phyloP scores from a whole-genome alignment of 2,113 vertebrate species.

The Micromys minutus region DNA sequence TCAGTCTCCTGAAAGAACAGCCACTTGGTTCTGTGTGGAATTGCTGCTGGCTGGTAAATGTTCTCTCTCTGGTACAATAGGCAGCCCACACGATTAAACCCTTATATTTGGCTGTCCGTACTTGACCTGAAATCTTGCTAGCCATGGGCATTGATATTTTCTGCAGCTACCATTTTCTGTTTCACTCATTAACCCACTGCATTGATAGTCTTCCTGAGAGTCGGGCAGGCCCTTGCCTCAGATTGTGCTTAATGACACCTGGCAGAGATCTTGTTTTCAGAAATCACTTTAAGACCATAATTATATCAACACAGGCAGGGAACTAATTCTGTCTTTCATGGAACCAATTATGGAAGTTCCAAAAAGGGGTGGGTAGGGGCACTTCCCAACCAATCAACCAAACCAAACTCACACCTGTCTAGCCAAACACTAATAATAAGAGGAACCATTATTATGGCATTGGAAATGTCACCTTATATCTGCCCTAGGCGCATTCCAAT shows the following conservation, averaged over 20 bases:
- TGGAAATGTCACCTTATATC: background rate
- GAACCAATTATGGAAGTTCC: background rate
- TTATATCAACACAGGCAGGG: background rate
- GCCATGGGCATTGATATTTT: background rate
- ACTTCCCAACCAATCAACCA: background rate
- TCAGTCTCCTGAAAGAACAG: background rate
- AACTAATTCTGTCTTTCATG: background rate
- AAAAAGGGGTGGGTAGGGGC: fast-evolving
- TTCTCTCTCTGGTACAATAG: background rate
- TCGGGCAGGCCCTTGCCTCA: background rate
- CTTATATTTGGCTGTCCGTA: background rate
- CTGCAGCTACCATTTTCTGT: background rate
- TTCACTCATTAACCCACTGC: background rate
- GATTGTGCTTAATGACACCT: background rate
- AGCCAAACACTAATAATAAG: background rate
- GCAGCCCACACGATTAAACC: background rate
- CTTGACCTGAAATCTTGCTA: background rate
- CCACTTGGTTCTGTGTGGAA: no score
- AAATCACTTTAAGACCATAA: background rate
- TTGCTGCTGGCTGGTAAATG: fast-evolving
- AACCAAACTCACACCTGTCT: conserved; percentile 32
- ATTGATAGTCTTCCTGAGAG: background rate
- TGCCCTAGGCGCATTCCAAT: background rate
- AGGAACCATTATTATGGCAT: background rate
- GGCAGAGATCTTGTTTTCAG: background rate